These are phyloP conservation scores for Plutomurus gul DNA, from an alignment of 1,140 invertebrate species.

Conservation along the genomic window DNA sequence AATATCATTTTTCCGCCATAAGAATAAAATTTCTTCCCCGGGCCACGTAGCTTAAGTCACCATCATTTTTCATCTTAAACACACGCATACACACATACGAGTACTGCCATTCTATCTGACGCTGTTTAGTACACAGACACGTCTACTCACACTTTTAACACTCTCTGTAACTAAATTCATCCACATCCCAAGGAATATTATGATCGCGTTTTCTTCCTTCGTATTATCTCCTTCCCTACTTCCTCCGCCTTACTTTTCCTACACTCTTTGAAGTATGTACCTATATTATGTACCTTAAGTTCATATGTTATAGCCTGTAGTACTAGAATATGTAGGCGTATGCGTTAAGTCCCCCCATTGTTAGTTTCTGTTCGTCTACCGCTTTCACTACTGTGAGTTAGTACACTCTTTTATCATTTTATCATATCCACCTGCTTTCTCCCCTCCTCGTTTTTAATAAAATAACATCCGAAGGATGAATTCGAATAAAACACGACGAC, in stretches of 20 bases:
- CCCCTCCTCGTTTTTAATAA: too few relatives aligned
- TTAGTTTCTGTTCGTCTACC: too few relatives aligned
- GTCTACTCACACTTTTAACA: background rate
- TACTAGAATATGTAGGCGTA: too few relatives aligned
- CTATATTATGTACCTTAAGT: too few relatives aligned
- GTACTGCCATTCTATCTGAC: background rate
- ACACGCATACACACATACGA: background rate
- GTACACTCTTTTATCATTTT: too few relatives aligned
- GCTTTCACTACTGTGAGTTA: too few relatives aligned
- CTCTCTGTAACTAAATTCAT: constrained; percentile 7
- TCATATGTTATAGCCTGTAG: too few relatives aligned
- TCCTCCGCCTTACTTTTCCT: background rate
- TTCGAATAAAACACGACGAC: too few relatives aligned
- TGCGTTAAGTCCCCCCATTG: too few relatives aligned
- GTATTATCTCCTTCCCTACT: background rate
- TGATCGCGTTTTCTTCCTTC: too few relatives aligned
- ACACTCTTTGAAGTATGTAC: too few relatives aligned
- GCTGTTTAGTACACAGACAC: background rate
- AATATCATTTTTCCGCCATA: constrained; percentile 32
- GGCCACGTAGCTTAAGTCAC: constrained; percentile 47
- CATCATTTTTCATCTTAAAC: constrained; percentile 53
- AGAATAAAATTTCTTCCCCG: constrained; percentile 32
- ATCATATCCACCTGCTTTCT: background rate
- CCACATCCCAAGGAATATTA: constrained; percentile 19
- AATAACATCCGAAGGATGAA: too few relatives aligned